Conservation (phyloP, 2,797 vertebrate species). For the Siniperca scherzeri region DNA sequence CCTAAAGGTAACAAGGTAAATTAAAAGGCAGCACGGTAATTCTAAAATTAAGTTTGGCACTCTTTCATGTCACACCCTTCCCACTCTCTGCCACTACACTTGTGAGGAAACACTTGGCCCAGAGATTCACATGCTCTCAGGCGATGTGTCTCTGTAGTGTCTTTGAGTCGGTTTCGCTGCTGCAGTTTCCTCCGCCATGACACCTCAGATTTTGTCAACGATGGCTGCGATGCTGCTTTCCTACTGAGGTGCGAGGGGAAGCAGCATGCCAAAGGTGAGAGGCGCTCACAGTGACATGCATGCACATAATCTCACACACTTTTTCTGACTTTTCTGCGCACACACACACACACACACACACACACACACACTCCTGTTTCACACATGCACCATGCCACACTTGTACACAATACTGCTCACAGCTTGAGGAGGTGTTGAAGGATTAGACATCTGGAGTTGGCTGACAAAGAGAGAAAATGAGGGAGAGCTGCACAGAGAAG, state of each 20-base stretch:
- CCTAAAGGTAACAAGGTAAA: constrained; percentile 75
- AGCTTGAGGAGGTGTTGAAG: constrained; percentile 88
- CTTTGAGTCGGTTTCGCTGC: constrained; percentile 64
- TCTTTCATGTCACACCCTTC: constrained; percentile 73
- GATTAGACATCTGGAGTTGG: constrained; percentile 89
- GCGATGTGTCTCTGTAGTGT: constrained; percentile 62
- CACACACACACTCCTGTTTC: constrained; percentile 42
- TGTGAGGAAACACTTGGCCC: constrained; percentile 67
- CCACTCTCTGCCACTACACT: constrained; percentile 57
- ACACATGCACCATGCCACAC: constrained; percentile 54
- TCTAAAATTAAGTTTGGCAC: constrained; percentile 76
- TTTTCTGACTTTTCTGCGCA: constrained; percentile 64
- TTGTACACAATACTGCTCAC: constrained; percentile 78
- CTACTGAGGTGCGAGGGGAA: constrained; percentile 81
- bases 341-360: constrained; percentile 21
- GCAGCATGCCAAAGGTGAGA: constrained; percentile 80
- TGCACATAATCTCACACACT: constrained; percentile 72
- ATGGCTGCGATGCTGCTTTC: constrained; percentile 72
- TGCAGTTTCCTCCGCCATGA: constrained; percentile 73
- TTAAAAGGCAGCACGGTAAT: constrained; percentile 75
- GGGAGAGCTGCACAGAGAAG: constrained; percentile 67
- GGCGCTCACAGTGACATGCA: constrained; percentile 72
- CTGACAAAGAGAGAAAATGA: constrained; percentile 83
- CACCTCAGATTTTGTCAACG: constrained; percentile 83
- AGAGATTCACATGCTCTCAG: constrained; percentile 66